Percentiles rank a stretch among this genome's conserved stretches.
Evolutionary conservation across 2,888 invertebrate species (phyloP).

Genomic region (Macrophya alboannulata): DNA sequence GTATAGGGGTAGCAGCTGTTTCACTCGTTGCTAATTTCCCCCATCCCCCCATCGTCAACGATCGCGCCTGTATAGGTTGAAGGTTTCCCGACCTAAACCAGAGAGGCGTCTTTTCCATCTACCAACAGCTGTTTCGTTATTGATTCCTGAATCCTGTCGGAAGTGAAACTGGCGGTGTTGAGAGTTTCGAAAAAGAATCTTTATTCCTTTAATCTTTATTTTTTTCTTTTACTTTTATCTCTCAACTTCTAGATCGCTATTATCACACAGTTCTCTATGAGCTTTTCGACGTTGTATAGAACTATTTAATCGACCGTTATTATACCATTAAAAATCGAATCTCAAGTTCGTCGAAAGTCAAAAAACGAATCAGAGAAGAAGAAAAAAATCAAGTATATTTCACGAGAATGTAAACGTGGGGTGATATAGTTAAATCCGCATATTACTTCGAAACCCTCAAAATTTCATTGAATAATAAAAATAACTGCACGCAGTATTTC

Average conservation of each 20-base stretch:
- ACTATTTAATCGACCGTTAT: not conserved
- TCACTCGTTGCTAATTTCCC: constrained; percentile 43
- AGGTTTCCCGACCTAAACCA: constrained; percentile 20
- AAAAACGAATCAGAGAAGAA: not conserved
- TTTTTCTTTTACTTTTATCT: not conserved
- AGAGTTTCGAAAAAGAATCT: not conserved
- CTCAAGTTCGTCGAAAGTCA: not conserved
- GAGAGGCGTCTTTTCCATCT: constrained; percentile 32
- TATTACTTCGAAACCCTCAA: not conserved
- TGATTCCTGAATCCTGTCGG: constrained; percentile 24
- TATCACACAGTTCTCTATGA: not conserved
- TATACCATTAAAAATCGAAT: constrained; percentile 12
- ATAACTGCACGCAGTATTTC: not conserved
- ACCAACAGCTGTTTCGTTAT: constrained; percentile 50
- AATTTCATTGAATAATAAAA: constrained; percentile 27
- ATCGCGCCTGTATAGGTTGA: not conserved
- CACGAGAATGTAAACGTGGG: not conserved
- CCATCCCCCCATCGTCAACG: constrained; percentile 17
- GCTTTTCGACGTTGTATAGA: not conserved
- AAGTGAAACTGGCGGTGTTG: not conserved
- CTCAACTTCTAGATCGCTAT: not conserved
- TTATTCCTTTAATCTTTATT: not conserved
- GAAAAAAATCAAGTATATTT: not conserved
- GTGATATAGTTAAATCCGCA: not conserved
- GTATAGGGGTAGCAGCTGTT: constrained; percentile 13